Conservation (phyloP, 2,113 vertebrate genomes). For the Halcyon senegalensis region DNA sequence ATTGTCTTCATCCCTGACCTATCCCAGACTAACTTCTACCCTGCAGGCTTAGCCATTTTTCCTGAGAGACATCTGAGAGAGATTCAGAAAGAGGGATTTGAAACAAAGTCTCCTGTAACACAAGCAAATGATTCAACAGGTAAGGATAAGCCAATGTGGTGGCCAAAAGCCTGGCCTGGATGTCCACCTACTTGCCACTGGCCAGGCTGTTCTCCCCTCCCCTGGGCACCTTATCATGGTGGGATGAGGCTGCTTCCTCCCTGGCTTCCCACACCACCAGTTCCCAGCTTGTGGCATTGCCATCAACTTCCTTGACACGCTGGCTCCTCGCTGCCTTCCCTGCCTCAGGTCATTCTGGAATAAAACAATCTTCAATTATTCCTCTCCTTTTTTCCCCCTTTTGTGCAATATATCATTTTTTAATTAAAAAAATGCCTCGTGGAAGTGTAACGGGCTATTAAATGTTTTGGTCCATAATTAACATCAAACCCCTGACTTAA, state of each 20-base stretch:
- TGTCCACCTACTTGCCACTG: background rate
- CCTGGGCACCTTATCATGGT: background rate
- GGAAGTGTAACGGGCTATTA: conserved; percentile 69
- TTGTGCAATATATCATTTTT: conserved; percentile 71
- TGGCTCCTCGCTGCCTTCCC: background rate
- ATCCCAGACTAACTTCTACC: background rate
- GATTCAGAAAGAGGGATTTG: background rate
- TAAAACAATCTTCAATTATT: conserved; percentile 67
- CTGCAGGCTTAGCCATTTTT: background rate
- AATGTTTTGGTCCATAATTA: conserved; percentile 78
- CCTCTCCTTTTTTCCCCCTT: background rate
- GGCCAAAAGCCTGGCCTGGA: background rate
- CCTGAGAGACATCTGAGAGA: background rate
- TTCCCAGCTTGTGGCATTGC: background rate
- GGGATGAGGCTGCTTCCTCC: background rate
- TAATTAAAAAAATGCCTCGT: conserved; percentile 77
- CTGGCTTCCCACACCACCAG: accelerated
- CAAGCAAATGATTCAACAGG: background rate
- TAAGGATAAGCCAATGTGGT: background rate
- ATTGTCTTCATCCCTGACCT: conserved; percentile 21
- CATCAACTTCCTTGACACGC: background rate
- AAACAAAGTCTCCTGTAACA: background rate
- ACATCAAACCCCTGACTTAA: conserved; percentile 67
- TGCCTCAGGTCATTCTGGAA: conserved; percentile 36
- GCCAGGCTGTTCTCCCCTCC: background rate